These are phyloP conservation scores for Pocota personata DNA, from an alignment of 2,888 invertebrate species.

Conservation along the genomic window DNA sequence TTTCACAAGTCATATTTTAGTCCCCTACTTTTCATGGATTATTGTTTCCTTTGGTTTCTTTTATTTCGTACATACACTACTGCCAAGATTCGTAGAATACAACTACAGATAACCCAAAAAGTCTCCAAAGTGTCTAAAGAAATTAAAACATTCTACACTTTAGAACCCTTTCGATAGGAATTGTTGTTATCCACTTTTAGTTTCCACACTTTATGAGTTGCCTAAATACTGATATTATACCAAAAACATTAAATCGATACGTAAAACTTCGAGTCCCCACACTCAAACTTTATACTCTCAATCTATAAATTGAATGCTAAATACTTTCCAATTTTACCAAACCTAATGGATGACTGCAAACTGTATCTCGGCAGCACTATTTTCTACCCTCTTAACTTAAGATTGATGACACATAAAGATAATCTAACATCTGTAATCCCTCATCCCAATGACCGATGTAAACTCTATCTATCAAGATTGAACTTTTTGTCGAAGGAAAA, in stretches of 20 bases:
- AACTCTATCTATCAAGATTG: background rate
- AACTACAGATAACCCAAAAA: no score
- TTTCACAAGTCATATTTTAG: no score
- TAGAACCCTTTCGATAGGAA: no score
- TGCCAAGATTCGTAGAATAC: no score
- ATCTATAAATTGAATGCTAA: background rate
- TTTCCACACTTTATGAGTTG: no score
- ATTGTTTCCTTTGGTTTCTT: no score
- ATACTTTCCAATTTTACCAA: background rate
- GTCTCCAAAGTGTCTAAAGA: no score
- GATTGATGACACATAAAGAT: background rate
- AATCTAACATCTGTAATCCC: constrained; percentile 2
- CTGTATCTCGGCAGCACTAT: background rate
- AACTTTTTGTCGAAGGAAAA: constrained; percentile 3
- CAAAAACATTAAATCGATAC: background rate
- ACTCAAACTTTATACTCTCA: background rate
- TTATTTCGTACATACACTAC: no score
- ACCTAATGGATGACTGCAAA: background rate
- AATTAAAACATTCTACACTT: no score
- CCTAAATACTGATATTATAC: background rate
- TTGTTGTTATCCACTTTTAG: no score
- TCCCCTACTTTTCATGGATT: no score
- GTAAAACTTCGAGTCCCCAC: background rate
- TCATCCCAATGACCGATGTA: background rate
- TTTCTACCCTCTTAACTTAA: background rate